Percentiles rank a stretch among this genome's conserved stretches.
Evolutionary conservation across 64 coral and sea anemone species (phyloP).

Genomic region (Actinia tenebrosa): DNA sequence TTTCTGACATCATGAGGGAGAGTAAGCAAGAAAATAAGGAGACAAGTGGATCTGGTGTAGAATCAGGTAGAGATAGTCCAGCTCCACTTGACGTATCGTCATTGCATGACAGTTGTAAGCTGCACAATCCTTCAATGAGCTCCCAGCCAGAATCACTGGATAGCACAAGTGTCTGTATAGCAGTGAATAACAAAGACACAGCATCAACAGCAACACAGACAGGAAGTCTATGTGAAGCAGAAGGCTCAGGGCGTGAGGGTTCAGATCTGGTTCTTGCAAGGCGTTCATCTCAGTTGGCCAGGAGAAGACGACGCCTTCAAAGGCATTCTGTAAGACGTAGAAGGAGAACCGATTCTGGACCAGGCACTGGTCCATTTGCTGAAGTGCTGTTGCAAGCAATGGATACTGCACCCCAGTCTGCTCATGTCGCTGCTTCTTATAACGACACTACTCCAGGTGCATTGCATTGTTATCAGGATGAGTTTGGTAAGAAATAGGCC

Average conservation of each 20-base stretch:
- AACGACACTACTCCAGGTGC: constrained; percentile 94
- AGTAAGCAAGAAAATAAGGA: constrained; percentile 26
- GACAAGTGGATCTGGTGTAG: constrained; percentile 24
- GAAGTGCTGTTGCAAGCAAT: constrained; percentile 42
- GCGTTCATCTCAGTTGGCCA: constrained; percentile 70
- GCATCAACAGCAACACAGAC: constrained; percentile 82
- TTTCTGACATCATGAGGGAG: constrained; percentile 72
- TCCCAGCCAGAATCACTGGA: constrained; percentile 92
- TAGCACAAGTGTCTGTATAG: constrained; percentile 74
- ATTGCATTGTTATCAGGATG: constrained; percentile 76
- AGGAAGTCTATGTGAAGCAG: constrained; percentile 76
- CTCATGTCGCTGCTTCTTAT: constrained; percentile 84
- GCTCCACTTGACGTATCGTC: constrained; percentile 58
- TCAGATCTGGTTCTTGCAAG: constrained; percentile 64
- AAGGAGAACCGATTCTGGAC: constrained; percentile 45
- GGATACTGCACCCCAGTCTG: constrained; percentile 48
- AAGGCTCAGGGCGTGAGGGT: constrained; percentile 62
- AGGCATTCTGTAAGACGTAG: constrained; percentile 57
- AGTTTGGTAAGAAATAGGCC: constrained; percentile 62
- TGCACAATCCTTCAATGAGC: constrained; percentile 65
- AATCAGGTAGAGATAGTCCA: constrained; percentile 58
- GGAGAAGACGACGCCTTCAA: constrained; percentile 68
- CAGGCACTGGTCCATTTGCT: constrained; percentile 24
- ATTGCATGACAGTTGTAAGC: constrained; percentile 45
- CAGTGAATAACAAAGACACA: constrained; percentile 81